A percentile compares a stretch with the other conserved stretches of the same genome.
phyloP scores from a whole-genome alignment of 2,888 invertebrate genomes.

The Conchocele bisecta region DNA sequence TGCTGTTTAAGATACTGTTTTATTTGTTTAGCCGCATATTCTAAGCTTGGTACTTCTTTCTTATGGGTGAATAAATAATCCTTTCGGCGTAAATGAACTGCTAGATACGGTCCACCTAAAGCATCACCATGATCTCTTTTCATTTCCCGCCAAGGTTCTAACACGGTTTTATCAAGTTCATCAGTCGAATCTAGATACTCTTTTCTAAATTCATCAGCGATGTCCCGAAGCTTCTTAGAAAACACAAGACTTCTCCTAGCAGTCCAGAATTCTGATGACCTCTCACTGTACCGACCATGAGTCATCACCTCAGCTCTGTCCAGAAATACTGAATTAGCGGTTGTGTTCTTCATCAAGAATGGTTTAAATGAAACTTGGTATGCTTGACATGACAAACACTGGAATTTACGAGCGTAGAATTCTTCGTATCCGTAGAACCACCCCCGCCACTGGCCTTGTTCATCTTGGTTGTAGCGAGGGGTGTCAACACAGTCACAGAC shows the following conservation, averaged over 20 bases:
- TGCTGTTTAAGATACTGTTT: constrained; percentile 85
- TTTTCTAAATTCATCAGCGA: constrained; percentile 88
- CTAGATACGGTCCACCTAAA: constrained; percentile 88
- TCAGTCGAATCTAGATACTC: constrained; percentile 87
- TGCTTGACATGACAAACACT: constrained; percentile 94
- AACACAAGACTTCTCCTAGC: constrained; percentile 94
- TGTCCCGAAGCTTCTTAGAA: constrained; percentile 86
- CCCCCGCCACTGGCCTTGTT: constrained; percentile 81
- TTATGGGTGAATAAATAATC: constrained; percentile 92
- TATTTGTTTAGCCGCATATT: constrained; percentile 90
- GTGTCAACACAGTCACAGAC: constrained; percentile 84
- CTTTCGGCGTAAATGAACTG: constrained; percentile 92
- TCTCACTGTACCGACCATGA: constrained; percentile 89
- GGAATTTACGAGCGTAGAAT: constrained; percentile 86
- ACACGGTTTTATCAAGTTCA: constrained; percentile 85
- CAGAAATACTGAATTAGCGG: constrained; percentile 75
- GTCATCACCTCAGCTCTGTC: constrained; percentile 77
- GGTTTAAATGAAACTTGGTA: constrained; percentile 80
- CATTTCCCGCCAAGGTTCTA: constrained; percentile 86
- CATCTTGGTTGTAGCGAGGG: constrained; percentile 75
- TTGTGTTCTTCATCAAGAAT: constrained; percentile 84
- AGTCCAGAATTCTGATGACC: constrained; percentile 66
- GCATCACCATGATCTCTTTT: constrained; percentile 80
- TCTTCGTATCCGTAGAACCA: constrained; percentile 90
- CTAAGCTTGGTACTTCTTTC: constrained; percentile 90